A percentile compares a stretch with the other conserved stretches of the same genome.
These are phyloP conservation scores for Drosophila gaucha DNA, from an alignment of 2,888 invertebrate genomes.

Conservation along the genomic window DNA sequence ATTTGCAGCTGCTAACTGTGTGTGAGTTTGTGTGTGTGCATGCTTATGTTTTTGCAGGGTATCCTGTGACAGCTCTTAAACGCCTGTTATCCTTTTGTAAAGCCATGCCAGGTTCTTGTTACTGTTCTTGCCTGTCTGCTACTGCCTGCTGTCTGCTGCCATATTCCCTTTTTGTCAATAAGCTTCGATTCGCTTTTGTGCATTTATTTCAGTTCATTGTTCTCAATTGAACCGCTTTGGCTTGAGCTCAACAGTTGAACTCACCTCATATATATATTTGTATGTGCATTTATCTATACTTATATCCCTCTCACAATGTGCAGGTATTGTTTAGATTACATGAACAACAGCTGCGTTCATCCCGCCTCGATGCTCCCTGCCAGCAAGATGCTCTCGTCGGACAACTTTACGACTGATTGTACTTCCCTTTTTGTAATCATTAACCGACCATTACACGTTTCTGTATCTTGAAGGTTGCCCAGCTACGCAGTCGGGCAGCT, in stretches of 20 bases:
- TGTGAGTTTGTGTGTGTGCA: conserved; percentile 8
- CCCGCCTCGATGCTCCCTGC: conserved; percentile 17
- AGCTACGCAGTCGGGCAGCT: conserved; percentile 30
- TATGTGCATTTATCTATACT: conserved; percentile 4
- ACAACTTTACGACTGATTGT: conserved; percentile 64
- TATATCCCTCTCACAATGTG: conserved; percentile 29
- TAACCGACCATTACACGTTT: conserved; percentile 68
- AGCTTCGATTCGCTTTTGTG: conserved; percentile 62
- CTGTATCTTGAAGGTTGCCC: conserved; percentile 41
- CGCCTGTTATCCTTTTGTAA: conserved; percentile 58
- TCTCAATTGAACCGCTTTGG: conserved; percentile 58
- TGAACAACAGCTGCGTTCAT: conserved; percentile 52
- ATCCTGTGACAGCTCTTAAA: conserved; percentile 56
- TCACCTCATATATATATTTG: conserved; percentile 4
- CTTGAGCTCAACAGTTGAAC: conserved; percentile 23
- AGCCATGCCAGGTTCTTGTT: conserved; percentile 35
- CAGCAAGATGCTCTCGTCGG: conserved; percentile 33
- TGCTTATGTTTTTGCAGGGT: conserved; percentile 13
- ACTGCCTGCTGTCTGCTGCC: conserved; percentile 5
- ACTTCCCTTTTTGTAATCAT: conserved; percentile 62
- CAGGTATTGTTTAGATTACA: conserved; percentile 80
- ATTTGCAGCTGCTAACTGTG: conserved; percentile 54
- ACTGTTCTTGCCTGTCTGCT: conserved; percentile 18
- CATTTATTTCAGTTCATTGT: conserved; percentile 70
- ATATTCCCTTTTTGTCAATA: conserved; percentile 60